These are phyloP conservation scores for Pyrocephalus nanus DNA, from an alignment of 2,797 vertebrate genomes.

Conservation along the genomic window DNA sequence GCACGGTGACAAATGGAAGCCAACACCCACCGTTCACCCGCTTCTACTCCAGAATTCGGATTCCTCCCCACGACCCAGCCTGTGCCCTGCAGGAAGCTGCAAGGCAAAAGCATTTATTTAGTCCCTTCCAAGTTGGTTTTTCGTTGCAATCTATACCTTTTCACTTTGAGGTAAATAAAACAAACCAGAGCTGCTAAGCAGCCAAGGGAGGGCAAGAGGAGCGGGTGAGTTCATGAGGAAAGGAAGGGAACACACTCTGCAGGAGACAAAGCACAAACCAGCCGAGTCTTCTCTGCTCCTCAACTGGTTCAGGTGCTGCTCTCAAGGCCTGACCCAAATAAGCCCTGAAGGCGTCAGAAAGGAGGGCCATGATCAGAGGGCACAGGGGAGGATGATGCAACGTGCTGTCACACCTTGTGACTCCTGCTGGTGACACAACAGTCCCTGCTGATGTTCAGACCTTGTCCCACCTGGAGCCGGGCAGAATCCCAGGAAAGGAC, in stretches of 20 bases:
- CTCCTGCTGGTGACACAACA: background rate
- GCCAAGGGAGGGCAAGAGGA: background rate
- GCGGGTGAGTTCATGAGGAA: background rate
- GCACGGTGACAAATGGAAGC: background rate
- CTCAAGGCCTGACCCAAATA: background rate
- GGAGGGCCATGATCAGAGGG: background rate
- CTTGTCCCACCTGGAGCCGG: background rate
- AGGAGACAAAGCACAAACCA: background rate
- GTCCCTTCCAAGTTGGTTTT: background rate
- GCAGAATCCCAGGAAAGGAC: background rate
- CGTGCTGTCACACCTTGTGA: background rate
- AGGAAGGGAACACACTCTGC: background rate
- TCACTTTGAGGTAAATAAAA: background rate
- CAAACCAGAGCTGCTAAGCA: background rate
- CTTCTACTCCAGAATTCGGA: background rate
- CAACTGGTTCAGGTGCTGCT: background rate
- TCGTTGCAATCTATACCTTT: background rate
- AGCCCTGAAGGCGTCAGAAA: background rate
- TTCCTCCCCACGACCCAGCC: background rate
- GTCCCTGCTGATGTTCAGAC: background rate
- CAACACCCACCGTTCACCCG: background rate
- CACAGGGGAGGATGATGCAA: background rate
- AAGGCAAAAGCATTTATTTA: background rate
- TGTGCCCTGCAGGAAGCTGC: background rate
- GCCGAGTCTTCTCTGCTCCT: background rate